Conservation (phyloP, 2,888 invertebrate genomes). For the Nemurella pictetii region DNA sequence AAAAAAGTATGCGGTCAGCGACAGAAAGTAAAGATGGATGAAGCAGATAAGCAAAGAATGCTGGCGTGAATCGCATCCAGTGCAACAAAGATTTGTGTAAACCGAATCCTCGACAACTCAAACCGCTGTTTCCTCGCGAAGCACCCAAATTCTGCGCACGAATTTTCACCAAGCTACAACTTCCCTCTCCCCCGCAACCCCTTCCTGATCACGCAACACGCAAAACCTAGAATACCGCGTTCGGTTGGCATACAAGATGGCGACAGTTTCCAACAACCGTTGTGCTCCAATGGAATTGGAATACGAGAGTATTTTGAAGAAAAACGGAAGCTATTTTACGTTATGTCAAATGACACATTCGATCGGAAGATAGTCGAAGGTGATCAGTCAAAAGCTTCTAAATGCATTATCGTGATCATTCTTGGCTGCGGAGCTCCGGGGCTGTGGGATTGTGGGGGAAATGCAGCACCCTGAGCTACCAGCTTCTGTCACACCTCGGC, state of each 20-base stretch:
- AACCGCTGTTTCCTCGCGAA: neutral
- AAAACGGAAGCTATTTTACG: slow-evolving; percentile 27
- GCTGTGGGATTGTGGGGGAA: neutral
- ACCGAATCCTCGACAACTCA: neutral
- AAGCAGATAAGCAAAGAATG: neutral
- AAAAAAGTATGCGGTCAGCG: neutral
- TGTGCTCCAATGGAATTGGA: neutral
- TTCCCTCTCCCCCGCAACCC: neutral
- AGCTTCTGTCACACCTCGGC: neutral
- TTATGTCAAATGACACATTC: slow-evolving; percentile 28
- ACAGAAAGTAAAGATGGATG: neutral
- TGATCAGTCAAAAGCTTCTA: slow-evolving; percentile 22
- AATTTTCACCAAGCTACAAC: neutral
- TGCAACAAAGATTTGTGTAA: neutral
- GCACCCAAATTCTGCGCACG: neutral
- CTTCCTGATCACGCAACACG: neutral
- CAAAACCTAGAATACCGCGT: neutral
- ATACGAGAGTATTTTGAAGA: slow-evolving; percentile 24
- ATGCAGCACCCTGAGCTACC: neutral
- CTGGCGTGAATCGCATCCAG: neutral
- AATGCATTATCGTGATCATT: slow-evolving; percentile 5
- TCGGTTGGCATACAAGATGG: neutral
- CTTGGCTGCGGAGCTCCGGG: neutral
- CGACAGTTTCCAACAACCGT: neutral
- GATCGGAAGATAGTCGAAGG: slow-evolving; percentile 18